Conservation (phyloP, 2,888 invertebrate genomes). For the Tiliacea citrago region DNA sequence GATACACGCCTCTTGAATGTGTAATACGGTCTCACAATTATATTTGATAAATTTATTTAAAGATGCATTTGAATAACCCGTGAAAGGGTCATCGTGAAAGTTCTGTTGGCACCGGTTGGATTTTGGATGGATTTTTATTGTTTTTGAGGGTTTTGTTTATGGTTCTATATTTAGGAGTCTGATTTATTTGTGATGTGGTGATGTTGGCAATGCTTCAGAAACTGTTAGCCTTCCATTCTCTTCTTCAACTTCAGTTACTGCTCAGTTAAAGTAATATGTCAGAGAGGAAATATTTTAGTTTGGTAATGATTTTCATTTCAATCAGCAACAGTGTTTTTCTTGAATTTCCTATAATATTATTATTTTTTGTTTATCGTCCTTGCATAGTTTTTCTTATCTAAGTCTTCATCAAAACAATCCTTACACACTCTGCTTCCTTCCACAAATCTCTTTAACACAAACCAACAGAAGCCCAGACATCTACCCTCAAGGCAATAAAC, state of each 20-base stretch:
- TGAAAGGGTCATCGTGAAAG: constrained; percentile 85
- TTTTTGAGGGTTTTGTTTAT: constrained; percentile 34
- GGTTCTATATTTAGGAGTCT: constrained; percentile 4
- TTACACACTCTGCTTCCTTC: not conserved
- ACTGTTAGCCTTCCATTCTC: not conserved
- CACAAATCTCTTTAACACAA: constrained; percentile 1
- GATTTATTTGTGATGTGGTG: constrained; percentile 18
- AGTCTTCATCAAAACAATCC: not conserved
- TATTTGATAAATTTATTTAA: constrained; percentile 90
- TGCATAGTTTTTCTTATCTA: not conserved
- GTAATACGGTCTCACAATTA: constrained; percentile 90
- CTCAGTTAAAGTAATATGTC: not conserved
- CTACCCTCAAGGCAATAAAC: constrained; percentile 31
- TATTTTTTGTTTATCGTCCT: not conserved
- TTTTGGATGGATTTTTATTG: constrained; percentile 54
- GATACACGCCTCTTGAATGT: constrained; percentile 88
- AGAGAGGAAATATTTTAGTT: not conserved
- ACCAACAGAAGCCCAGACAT: constrained; percentile 27
- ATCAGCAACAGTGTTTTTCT: not conserved
- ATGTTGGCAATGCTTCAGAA: constrained; percentile 6
- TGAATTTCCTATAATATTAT: not conserved
- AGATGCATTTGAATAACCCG: constrained; percentile 85
- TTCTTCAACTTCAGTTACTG: not conserved
- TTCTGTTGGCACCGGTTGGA: constrained; percentile 65
- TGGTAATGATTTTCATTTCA: not conserved